Base-by-base conservation (phyloP, 2,888 invertebrate species). In the Clepsis dumicolana region DNA sequence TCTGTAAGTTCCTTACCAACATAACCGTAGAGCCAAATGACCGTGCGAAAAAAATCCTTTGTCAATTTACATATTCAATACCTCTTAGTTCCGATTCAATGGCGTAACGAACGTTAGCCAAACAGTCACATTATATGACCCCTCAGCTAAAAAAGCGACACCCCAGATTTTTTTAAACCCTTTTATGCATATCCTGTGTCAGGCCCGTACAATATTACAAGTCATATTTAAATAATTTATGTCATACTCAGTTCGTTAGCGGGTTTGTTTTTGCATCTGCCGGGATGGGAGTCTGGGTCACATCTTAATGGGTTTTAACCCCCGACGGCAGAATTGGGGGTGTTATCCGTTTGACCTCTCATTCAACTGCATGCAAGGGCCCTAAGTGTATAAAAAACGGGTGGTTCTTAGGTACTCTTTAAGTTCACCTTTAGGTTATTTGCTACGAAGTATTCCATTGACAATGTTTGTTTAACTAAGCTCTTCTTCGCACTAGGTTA, bases 171-270 rank as follows among this genome's bases (percentile, higher is more conserved):
- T 88, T 91, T 86, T 77, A 77, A 91, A 91, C 91, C 93, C 91
- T 91, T 91, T 91, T 91, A 89, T 91, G 90, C 91, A 92, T 93
- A 93, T 91, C 90, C 88, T 86, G 89, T 90, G 87, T 87, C 89
- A 83, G 59, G 72, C 82, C 84, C 90, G 84, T 89, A 84, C 90
- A 87, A 82, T 86, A 83, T 93, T 92, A 93, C 93, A 87, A 92
- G 90, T 91, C 91, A 92, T 85, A 93, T 93, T 93, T 92, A 89
- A 93, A 92, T 93, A 91, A 93, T 93, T 93, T 92, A 93, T 93
- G 89, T 86, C 80, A 64, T 75, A 70, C 71, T 74, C 70, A 79
- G 83, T 87, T 90, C 83, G 86, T 85, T 86, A 84, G 82, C 73
- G 73, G 70, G 75, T 80, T 82, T 81, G 77, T 82, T 86, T 87